phyloP scores from a whole-genome alignment of 1,140 invertebrate genomes.

The Drosophila busckii region DNA sequence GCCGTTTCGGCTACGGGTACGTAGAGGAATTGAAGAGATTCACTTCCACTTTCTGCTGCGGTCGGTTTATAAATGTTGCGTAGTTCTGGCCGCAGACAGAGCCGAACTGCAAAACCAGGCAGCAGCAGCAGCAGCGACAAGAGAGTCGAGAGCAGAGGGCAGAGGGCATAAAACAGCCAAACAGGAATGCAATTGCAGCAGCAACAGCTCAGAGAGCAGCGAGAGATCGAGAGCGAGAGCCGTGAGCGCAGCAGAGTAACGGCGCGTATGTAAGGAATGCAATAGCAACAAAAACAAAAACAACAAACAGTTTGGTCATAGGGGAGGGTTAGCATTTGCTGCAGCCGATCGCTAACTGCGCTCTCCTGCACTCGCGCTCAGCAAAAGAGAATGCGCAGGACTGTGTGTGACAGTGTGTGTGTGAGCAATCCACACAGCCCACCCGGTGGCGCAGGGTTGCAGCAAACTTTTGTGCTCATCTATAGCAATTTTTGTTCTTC shows the following conservation, averaged over 20 bases:
- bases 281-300: constrained; percentile 8
- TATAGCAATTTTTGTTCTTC: too few species aligned
- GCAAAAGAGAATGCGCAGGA: too few species aligned
- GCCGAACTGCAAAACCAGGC: constrained; percentile 28
- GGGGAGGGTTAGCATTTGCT: constrained; percentile 33
- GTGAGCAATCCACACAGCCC: too few species aligned
- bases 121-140: constrained; percentile 26
- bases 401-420: too few species aligned
- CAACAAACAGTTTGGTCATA: constrained; percentile 27
- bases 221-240: constrained; percentile 9
- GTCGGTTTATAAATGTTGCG: constrained; percentile 74
- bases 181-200: constrained; percentile 68
- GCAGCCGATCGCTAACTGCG: constrained; percentile 20
- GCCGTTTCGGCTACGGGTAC: neutral
- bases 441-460: too few species aligned
- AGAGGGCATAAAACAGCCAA: constrained; percentile 21
- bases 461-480: too few species aligned
- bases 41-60: constrained; percentile 74
- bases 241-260: constrained; percentile 25
- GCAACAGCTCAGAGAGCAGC: neutral
- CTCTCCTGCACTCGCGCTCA: too few species aligned
- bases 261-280: constrained; percentile 32
- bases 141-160: constrained; percentile 23
- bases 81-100: constrained; percentile 46
- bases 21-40: constrained; percentile 27